These are phyloP conservation scores for Mobula birostris DNA, from an alignment of 2,113 vertebrate genomes.

Conservation along the genomic window DNA sequence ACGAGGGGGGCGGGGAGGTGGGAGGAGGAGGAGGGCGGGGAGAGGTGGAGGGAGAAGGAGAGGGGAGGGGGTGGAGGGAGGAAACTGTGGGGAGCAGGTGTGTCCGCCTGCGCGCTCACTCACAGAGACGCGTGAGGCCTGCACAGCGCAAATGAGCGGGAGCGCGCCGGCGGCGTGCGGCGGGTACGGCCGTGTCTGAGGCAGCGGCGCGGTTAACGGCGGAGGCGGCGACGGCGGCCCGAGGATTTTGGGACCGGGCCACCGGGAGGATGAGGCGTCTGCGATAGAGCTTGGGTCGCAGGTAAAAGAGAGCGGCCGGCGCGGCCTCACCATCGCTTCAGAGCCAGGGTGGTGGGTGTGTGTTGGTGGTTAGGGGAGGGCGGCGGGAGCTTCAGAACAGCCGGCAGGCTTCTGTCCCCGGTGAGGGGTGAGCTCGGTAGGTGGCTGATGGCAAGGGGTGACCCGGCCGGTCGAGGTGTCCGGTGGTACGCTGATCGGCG, in stretches of 20 bases:
- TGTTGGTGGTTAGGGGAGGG: no score
- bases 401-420: background rate
- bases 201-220: background rate
- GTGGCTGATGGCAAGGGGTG: background rate
- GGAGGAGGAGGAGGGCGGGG: no score
- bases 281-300: background rate
- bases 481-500: background rate
- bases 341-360: no score
- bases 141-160: background rate
- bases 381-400: no score
- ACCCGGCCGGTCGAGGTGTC: background rate
- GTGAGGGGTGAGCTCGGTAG: no score
- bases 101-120: no score
- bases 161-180: background rate
- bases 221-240: background rate
- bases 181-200: background rate
- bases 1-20: no score
- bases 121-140: background rate
- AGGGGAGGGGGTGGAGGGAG: no score
- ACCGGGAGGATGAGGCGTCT: background rate
- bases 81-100: no score
- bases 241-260: background rate
- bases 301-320: background rate
- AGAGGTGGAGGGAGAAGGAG: no score
- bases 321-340: no score